Percentiles rank a stretch among this genome's conserved stretches.
phyloP scores from a whole-genome alignment of 2,797 vertebrate genomes.

The Hyperoplus immaculatus region DNA sequence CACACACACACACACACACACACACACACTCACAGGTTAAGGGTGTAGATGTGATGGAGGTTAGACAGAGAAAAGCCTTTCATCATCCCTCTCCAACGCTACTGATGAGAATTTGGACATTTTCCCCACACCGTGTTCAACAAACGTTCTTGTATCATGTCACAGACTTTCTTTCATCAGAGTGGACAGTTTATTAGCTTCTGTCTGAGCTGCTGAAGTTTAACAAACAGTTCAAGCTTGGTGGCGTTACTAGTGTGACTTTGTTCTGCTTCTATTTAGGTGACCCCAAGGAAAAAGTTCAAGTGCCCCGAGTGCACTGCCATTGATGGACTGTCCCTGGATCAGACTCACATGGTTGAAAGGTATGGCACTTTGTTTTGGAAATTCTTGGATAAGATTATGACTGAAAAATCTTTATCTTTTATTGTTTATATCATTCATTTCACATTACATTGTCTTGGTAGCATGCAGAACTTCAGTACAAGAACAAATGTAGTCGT shows the following conservation, averaged over 20 bases:
- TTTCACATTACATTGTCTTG: slow-evolving; percentile 4
- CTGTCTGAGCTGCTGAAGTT: slow-evolving; percentile 29
- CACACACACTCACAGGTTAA: slow-evolving; percentile 27
- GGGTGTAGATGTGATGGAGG: slow-evolving; percentile 54
- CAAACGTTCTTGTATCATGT: slow-evolving; percentile 10
- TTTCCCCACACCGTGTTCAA: slow-evolving; percentile 60
- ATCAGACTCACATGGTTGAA: slow-evolving; percentile 99
- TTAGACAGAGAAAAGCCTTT: slow-evolving; percentile 86
- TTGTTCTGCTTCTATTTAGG: slow-evolving; percentile 85
- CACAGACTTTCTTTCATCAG: slow-evolving; percentile 16
- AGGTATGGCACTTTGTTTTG: slow-evolving; percentile 83
- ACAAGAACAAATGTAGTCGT: background rate
- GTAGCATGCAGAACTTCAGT: background rate
- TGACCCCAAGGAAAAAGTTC: slow-evolving; percentile 99
- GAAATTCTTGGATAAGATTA: background rate
- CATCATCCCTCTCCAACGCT: slow-evolving; percentile 74
- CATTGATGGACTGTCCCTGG: slow-evolving; percentile 96
- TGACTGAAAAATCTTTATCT: background rate
- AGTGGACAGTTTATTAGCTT: slow-evolving; percentile 34
- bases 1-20: background rate
- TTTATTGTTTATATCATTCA: background rate
- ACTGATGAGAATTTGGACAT: slow-evolving; percentile 83
- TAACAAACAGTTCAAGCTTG: slow-evolving; percentile 38
- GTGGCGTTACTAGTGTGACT: slow-evolving; percentile 50
- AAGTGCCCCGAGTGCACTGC: slow-evolving; percentile 99